Conservation (phyloP, 1,140 invertebrate species). For the Semibalanus balanoides region DNA sequence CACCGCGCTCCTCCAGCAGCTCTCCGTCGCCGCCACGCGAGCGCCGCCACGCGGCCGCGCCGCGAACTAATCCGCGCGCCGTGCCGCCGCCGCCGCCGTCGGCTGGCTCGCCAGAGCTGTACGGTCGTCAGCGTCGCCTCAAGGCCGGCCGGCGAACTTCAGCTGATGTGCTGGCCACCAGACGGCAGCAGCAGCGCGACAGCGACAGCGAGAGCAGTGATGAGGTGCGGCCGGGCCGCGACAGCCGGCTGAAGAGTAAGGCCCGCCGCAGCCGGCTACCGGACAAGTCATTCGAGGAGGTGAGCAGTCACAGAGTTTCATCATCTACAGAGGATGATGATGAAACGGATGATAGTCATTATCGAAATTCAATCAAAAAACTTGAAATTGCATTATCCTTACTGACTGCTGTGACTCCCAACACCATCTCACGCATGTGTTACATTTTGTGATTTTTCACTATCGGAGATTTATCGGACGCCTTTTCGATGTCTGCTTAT, state of each 20-base stretch:
- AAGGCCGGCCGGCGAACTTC: conserved; percentile 18
- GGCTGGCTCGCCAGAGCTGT: conserved; percentile 15
- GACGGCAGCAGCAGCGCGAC: conserved; percentile 11
- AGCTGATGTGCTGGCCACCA: conserved; percentile 13
- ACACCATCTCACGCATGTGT: too few species aligned
- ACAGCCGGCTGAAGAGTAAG: neutral
- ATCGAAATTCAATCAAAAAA: too few species aligned
- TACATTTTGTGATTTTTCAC: too few species aligned
- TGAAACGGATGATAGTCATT: too few species aligned
- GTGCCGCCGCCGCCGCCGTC: conserved; percentile 20
- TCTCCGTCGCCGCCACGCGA: conserved; percentile 24
- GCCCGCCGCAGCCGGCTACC: neutral
- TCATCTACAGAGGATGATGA: too few species aligned
- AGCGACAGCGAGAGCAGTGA: conserved; percentile 5
- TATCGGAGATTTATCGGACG: too few species aligned
- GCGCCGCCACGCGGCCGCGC: conserved; percentile 24
- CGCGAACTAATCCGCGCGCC: conserved; percentile 27
- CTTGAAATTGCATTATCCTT: too few species aligned
- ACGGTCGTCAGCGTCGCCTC: conserved; percentile 13
- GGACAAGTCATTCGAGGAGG: neutral
- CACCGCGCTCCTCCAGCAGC: conserved; percentile 21
- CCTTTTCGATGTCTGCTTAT: too few species aligned
- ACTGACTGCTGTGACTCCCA: too few species aligned
- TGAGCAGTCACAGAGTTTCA: conserved; percentile 24
- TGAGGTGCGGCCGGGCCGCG: neutral